Conservation (phyloP, 2,888 invertebrate genomes). For the Gymnosoma rotundatum region DNA sequence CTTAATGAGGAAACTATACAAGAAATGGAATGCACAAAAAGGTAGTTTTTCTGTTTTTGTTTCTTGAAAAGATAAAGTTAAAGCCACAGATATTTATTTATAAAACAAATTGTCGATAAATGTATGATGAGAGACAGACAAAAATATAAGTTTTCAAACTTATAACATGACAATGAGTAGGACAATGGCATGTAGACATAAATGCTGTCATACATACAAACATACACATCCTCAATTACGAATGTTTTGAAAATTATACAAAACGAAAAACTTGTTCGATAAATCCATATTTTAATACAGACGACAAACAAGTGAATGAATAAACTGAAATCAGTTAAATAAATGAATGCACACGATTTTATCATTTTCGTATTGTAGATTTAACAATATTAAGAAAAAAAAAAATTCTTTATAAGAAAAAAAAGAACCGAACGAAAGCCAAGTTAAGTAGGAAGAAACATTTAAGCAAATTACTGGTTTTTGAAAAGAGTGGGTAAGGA, state of each 20-base stretch:
- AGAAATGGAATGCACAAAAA: constrained; percentile 28
- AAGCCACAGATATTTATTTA: constrained; percentile 46
- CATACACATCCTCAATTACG: neutral
- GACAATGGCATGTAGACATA: constrained; percentile 55
- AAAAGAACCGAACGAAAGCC: constrained; percentile 34
- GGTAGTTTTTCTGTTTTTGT: constrained; percentile 21
- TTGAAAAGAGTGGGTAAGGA: neutral
- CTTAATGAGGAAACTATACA: constrained; percentile 30
- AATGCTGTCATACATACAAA: constrained; percentile 15
- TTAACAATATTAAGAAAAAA: neutral
- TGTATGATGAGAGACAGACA: constrained; percentile 26
- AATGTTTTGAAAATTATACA: neutral
- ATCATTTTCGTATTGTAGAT: constrained; percentile 5
- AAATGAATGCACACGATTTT: constrained; percentile 56
- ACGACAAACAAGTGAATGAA: constrained; percentile 12
- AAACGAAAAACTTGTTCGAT: constrained; percentile 46
- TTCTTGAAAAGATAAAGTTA: constrained; percentile 22
- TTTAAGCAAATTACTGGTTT: constrained; percentile 22
- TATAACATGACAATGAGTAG: constrained; percentile 59
- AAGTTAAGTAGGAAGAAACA: constrained; percentile 42
- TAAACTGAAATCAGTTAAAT: constrained; percentile 38
- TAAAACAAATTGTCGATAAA: constrained; percentile 64
- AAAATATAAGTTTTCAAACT: constrained; percentile 57
- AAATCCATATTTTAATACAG: constrained; percentile 9
- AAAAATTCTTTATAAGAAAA: neutral